These are phyloP conservation scores for Nebria salina DNA, from an alignment of 2,888 invertebrate species.

Conservation along the genomic window DNA sequence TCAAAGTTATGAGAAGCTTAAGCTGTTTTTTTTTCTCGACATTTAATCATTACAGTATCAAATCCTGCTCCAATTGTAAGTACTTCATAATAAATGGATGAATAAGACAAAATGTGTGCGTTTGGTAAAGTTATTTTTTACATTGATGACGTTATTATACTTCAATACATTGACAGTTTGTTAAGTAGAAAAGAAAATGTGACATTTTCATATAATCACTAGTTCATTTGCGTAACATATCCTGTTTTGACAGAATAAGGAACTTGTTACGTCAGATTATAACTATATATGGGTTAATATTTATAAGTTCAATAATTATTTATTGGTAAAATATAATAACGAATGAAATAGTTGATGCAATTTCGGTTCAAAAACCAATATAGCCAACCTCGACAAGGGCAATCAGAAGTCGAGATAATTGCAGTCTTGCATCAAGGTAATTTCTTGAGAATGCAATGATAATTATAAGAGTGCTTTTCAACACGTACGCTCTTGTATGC, in stretches of 20 bases:
- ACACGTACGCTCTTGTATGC: conserved; percentile 8
- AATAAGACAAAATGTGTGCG: too few species aligned
- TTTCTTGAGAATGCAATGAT: conserved; percentile 18
- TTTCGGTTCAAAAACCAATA: background rate
- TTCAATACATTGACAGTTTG: background rate
- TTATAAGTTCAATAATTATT: background rate
- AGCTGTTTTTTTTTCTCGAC: too few species aligned
- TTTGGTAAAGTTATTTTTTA: background rate
- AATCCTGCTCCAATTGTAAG: too few species aligned
- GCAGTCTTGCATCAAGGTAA: background rate
- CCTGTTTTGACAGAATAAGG: background rate
- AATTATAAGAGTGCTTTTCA: conserved; percentile 16
- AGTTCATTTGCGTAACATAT: background rate
- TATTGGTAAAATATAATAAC: background rate
- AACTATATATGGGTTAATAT: background rate
- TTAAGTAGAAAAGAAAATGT: background rate
- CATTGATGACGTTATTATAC: background rate
- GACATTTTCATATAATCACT: background rate
- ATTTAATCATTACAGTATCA: too few species aligned
- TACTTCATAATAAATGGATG: too few species aligned
- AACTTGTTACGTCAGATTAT: background rate
- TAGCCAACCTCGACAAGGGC: background rate
- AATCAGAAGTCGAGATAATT: background rate
- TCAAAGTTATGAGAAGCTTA: background rate
- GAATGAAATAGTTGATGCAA: background rate